phyloP scores from a whole-genome alignment of 2,113 vertebrate genomes.

The Trachemys scripta region DNA sequence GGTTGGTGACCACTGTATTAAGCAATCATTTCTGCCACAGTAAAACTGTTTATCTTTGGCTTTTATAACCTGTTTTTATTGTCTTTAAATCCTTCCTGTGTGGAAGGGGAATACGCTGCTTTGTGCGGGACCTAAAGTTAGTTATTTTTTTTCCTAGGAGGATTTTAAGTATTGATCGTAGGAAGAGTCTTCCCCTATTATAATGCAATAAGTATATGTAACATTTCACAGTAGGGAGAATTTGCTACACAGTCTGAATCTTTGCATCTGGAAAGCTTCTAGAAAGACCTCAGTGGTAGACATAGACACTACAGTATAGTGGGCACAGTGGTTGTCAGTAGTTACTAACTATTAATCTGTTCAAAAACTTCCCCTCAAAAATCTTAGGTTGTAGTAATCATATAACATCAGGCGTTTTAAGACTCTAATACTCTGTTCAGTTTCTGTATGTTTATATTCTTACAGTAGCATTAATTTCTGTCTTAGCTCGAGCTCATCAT shows the following conservation, averaged over 20 bases:
- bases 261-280: neutral
- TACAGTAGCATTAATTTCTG: neutral
- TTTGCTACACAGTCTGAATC: neutral
- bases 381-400: neutral
- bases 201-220: neutral
- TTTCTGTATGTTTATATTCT: neutral
- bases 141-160: neutral
- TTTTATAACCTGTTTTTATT: neutral
- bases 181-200: rapidly evolving
- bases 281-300: neutral
- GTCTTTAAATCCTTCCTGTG: neutral
- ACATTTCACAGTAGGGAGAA: neutral
- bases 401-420: neutral
- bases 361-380: neutral
- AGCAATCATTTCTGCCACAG: neutral
- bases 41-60: neutral
- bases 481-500: neutral
- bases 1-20: neutral
- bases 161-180: neutral
- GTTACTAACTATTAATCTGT: neutral
- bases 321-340: neutral
- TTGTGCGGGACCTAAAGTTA: neutral
- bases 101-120: neutral
- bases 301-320: neutral
- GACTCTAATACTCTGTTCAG: neutral